phyloP scores from a whole-genome alignment of 2,113 vertebrate genomes.

The Zapus hudsonius region DNA sequence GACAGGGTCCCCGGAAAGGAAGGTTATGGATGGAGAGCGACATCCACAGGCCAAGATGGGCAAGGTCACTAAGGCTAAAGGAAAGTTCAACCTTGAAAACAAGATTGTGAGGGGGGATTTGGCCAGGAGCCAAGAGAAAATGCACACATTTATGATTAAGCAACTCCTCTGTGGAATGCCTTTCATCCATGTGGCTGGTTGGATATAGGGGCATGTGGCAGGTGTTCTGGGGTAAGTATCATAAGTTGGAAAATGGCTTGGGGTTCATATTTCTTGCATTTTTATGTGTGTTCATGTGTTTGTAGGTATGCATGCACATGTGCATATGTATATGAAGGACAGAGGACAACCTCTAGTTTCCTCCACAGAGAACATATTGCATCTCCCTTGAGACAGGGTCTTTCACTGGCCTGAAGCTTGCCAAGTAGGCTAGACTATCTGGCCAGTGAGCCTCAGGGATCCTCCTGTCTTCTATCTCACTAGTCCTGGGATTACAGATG shows the following conservation, averaged over 20 bases:
- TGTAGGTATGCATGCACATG: too few species aligned
- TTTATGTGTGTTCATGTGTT: too few species aligned
- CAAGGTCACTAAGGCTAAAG: not conserved
- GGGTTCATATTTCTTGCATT: not conserved
- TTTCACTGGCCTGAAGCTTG: too few species aligned
- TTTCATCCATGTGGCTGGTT: not conserved
- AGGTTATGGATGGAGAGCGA: conserved; percentile 77
- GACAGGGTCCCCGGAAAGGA: not conserved
- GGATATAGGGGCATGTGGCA: fast-evolving
- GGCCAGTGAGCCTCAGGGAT: too few species aligned
- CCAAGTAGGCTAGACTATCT: too few species aligned
- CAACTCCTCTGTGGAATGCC: not conserved
- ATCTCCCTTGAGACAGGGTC: too few species aligned
- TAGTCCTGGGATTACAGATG: too few species aligned
- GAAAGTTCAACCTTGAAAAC: conserved; percentile 54
- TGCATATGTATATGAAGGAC: too few species aligned
- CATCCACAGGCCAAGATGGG: conserved; percentile 74
- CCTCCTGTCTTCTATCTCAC: too few species aligned
- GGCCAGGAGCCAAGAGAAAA: conserved; percentile 40
- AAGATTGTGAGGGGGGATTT: not conserved
- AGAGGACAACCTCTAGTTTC: too few species aligned
- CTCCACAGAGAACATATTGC: too few species aligned
- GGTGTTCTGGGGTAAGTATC: too few species aligned
- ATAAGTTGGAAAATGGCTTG: not conserved
- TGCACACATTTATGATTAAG: not conserved